Evolutionary conservation across 2,888 invertebrate species (phyloP), one percentile per base, ranked within the genome.

Genomic region (Pristionchus entomophagus): DNA sequence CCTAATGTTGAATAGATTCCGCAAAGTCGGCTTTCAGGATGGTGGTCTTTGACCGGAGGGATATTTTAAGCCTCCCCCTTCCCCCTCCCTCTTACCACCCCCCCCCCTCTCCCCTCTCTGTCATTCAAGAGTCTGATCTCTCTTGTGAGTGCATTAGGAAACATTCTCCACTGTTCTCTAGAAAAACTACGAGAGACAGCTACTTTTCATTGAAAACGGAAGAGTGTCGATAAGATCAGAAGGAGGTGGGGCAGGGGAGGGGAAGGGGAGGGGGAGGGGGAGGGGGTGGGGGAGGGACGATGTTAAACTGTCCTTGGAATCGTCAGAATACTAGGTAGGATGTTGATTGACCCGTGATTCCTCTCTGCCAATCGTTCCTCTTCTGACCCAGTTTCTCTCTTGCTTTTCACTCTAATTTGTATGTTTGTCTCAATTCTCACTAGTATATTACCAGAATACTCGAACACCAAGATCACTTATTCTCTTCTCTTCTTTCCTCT

Each of bases 201-300:
- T 35, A 73, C 73, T 73, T 73, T 73, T 73, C 73, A 73, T 41
- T 73, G 73, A 73, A 73, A 73, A 73, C 73, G 73, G 41, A 73
- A 73, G 73, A 41, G n/a, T 45, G 41, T 4, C 41, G 73, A 73
- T 73, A 73, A 73, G 73, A 73, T 73, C 73, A 73, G 73, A 73
- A 73, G 73, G 22, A 73, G 73, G 22, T 10, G 26, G 65, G 38
- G 32, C 29, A 56, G 14, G 6, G 14, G 29, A 26, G 35, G 17
- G 35, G 38, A 19, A 35, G 35, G 22, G 35, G 38, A 38, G 45
- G 14, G 26, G 26, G 41, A 4, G 19, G 73, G 17, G 38, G 35
- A 35, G 35, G 65, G 35, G 17, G 14, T 14, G 35, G 19, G 19
- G 12, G 35, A 14, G 41, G 73, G 38, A 73, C 8, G 73, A 73